Percentiles rank a stretch among this genome's conserved stretches.
Evolutionary conservation across 2,113 vertebrate species (phyloP).

Genomic region (Corythaeola cristata): DNA sequence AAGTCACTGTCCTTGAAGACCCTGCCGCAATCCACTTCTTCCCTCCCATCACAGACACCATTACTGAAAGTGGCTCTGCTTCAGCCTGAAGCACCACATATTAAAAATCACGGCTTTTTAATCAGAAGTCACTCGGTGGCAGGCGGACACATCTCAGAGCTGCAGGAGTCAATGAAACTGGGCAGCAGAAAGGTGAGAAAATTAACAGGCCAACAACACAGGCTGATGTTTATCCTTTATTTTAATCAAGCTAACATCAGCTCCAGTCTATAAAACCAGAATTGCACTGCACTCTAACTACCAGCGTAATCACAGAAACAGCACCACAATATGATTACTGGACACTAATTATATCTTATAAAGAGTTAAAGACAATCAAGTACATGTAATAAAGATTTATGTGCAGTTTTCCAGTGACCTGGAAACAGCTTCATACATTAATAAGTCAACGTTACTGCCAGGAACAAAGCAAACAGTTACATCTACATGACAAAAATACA

Average conservation of each 20-base stretch:
- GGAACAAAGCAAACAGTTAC: constrained; percentile 42
- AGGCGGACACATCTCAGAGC: not conserved
- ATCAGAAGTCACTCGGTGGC: not conserved
- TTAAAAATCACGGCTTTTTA: not conserved
- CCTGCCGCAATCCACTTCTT: not conserved
- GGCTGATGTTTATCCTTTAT: not conserved
- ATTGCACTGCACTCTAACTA: constrained; percentile 8
- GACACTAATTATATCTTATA: constrained; percentile 11
- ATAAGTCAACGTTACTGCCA: not conserved
- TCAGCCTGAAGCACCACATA: not conserved
- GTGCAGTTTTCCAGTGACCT: constrained; percentile 23
- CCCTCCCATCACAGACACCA: not conserved
- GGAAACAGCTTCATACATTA: constrained; percentile 21
- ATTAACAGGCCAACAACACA: not conserved
- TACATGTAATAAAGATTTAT: constrained; percentile 38
- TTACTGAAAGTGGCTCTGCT: not conserved
- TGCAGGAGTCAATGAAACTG: not conserved
- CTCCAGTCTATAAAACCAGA: constrained; percentile 46
- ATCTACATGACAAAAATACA: not conserved
- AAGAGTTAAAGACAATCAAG: constrained; percentile 44
- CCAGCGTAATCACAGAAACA: constrained; percentile 7
- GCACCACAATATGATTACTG: not conserved
- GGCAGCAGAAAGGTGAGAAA: constrained; percentile 4
- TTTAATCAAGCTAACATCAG: constrained; percentile 38
- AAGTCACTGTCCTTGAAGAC: constrained; percentile 65